Conservation (phyloP, 2,113 vertebrate genomes). For the Tauraco erythrolophus region DNA sequence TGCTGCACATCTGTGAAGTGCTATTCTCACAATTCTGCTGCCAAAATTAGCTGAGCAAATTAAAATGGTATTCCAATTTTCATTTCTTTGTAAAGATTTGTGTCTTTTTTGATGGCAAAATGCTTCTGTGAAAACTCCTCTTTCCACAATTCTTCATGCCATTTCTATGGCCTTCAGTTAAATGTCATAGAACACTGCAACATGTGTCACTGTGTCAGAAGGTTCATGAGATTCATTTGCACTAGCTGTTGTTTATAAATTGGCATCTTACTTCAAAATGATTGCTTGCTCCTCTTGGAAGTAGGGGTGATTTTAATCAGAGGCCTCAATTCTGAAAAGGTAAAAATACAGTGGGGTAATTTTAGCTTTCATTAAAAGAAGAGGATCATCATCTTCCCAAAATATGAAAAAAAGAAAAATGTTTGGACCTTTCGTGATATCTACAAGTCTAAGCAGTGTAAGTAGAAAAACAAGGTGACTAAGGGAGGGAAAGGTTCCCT, state of each 20-base stretch:
- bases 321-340: neutral
- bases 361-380: neutral
- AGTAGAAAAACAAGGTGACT: neutral
- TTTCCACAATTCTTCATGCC: neutral
- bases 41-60: conserved; percentile 53
- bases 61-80: conserved; percentile 6
- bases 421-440: neutral
- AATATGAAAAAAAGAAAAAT: neutral
- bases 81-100: neutral
- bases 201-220: neutral
- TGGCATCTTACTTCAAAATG: neutral
- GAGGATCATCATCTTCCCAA: neutral
- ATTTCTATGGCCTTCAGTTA: neutral
- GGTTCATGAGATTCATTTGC: neutral
- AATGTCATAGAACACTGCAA: neutral
- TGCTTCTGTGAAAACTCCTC: neutral
- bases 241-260: neutral
- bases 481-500: neutral
- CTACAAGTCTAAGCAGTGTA: neutral
- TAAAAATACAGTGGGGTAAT: neutral
- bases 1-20: conserved; percentile 42
- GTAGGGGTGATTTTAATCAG: neutral
- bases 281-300: neutral
- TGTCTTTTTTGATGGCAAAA: neutral
- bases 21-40: conserved; percentile 45